Base-by-base conservation (phyloP, 35 echinoderm and acorn worm species). In the Eucidaris tribuloides region DNA sequence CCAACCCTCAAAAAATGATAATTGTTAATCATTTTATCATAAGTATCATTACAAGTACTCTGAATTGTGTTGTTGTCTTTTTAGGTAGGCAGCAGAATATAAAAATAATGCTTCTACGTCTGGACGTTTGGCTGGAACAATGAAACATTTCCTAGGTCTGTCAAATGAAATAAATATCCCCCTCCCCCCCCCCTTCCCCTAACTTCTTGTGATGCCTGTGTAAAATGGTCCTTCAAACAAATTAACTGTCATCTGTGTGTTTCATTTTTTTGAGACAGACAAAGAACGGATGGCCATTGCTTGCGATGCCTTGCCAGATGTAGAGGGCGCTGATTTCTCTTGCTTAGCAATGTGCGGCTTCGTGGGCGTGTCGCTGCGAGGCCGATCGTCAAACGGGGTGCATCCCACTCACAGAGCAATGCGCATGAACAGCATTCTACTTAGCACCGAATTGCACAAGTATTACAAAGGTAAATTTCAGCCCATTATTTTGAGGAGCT, bases 281-380 rank as follows among this genome's bases (percentile, higher is more conserved):
- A 74, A 74, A 40, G 68, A 74, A 40, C 24, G 68, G 35, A 74
- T 74, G 68, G 37, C 37, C 68, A 44, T 74, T 24, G 68, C 68
- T 9, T 74, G 28, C 29, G 68, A 74, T 44, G 18, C 29, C 30
- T 74, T 74, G 18, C 68, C 68, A 74, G 40, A 36, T 44, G 35
- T 42, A 7, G 68, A 74, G 7, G 3, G 38, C 68, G 24, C 11
- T 23, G 68, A 44, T 20, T n/a, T 41, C 20, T 74, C 68, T 24
- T 40, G 35, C 25, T 44, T 74, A 40, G 44, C n/a, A n/a, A 15
- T 40, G 24, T 38, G 68, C 37, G 41, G 68, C 23, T 74, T 74
- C 15, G 44, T 74, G 9, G 35, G 44, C 7, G 68, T 74, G 22
- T 74, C 38, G 25, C 68, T 40, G 5, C 38, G 37, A 40, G 68